A percentile compares a stretch with the other conserved stretches of the same genome.
Evolutionary conservation across 2,113 vertebrate genomes (phyloP).

Genomic region (Heliornis fulica): DNA sequence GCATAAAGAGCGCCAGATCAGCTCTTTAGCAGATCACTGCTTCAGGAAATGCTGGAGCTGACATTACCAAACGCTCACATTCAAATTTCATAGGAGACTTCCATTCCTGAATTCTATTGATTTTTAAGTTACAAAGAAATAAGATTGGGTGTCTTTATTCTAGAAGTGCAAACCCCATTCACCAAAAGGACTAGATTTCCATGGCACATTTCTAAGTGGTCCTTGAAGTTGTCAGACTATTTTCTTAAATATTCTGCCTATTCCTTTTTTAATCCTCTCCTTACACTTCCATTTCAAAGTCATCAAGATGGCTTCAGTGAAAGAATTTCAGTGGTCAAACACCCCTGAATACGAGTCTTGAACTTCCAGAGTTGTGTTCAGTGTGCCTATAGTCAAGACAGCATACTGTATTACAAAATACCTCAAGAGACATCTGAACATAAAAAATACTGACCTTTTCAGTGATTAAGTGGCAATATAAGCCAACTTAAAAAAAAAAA

Average conservation of each 20-base stretch:
- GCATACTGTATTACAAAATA: neutral
- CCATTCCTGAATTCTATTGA: neutral
- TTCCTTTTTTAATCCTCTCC: neutral
- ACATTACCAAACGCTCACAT: neutral
- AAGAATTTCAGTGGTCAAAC: neutral
- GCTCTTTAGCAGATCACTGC: neutral
- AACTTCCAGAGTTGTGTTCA: neutral
- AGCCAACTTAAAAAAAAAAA: accelerated
- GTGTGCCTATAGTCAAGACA: neutral
- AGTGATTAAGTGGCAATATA: neutral
- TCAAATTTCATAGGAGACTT: neutral
- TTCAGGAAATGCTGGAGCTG: neutral
- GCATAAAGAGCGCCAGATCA: neutral
- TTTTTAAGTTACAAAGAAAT: neutral
- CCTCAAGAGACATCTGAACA: neutral
- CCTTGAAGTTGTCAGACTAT: neutral
- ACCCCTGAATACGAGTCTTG: neutral
- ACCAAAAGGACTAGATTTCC: neutral
- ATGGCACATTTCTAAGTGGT: neutral
- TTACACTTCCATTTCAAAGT: neutral
- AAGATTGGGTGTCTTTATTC: neutral
- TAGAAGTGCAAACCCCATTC: neutral
- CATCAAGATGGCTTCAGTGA: neutral
- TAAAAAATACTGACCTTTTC: neutral
- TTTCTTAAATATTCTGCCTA: neutral